These are phyloP conservation scores for Rhadina sibilatrix DNA, from an alignment of 2,113 vertebrate species.

Conservation along the genomic window DNA sequence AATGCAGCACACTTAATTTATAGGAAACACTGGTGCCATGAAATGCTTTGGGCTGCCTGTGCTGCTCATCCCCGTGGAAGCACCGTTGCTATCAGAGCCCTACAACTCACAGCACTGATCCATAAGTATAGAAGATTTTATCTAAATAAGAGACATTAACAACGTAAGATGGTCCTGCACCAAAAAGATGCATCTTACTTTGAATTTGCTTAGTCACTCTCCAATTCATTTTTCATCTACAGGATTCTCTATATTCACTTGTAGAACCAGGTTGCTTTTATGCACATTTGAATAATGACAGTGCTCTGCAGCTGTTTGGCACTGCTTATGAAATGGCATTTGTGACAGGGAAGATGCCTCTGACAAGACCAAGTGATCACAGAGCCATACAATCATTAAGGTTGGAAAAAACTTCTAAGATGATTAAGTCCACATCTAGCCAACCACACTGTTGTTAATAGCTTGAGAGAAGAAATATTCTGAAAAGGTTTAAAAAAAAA, in stretches of 20 bases:
- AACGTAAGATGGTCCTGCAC: background rate
- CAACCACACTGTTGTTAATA: background rate
- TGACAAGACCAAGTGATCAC: background rate
- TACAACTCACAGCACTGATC: background rate
- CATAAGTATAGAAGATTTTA: background rate
- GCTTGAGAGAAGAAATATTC: background rate
- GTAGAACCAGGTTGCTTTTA: background rate
- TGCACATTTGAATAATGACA: background rate
- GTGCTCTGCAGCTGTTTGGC: background rate
- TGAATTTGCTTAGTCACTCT: conserved; percentile 12
- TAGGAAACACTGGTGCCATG: conserved; percentile 14
- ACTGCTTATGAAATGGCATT: background rate
- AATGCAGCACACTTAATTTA: conserved; percentile 34
- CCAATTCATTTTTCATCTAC: conserved; percentile 7
- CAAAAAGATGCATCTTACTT: background rate
- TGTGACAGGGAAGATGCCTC: background rate
- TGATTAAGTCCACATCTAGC: background rate
- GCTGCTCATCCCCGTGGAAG: background rate
- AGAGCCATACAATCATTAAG: background rate
- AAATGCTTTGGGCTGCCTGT: conserved; percentile 5
- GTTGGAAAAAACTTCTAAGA: background rate
- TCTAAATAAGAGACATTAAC: background rate
- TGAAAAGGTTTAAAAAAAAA: background rate
- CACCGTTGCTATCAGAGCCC: background rate
- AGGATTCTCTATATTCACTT: background rate